Evolutionary conservation across 2,113 vertebrate genomes (phyloP), one percentile per base, ranked within the genome.

Genomic region (Solenodon paradoxus): DNA sequence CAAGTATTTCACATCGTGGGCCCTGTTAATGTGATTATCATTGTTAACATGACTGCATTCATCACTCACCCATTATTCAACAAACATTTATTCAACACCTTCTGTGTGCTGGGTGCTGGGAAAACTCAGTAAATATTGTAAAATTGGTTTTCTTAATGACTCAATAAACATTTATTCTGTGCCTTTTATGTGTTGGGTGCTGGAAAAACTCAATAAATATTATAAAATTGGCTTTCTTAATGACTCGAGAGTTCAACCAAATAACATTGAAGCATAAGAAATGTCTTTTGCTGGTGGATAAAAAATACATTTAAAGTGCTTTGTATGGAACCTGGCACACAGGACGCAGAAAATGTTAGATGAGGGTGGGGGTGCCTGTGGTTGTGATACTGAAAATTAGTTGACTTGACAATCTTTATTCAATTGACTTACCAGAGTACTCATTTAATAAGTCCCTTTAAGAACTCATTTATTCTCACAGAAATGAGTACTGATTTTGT

Each of bases 91-190:
- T 61, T 66, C 45, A 81, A 80, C 20, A 42, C 5, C 47, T 87
- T 66, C 32, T 59, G 11, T 45, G 26, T 28, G 57, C 40, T 78
- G 32, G 20, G 24, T 35, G 11, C 47, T 55, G 22, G 24, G 24
- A 96, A 92, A 88, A 8, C 32, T 74, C n/a, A 24, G 80, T 47
- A 79, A 82, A 45, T 71, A 90, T 42, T 90, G 19, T 55, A 63
- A 96, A 88, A 63, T 30, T 69, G 55, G 38, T 26, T 92, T 68
- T 93, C 80, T 77, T 71, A 86, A 95, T 91, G 92, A 83, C 38
- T 81, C 30, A 32, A 75, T 84, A 81, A 82, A 88, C 71, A 90
- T 87, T 96, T 83, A 92, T 71, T 45, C 71, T 17, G 40, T 63
- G 35, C 5, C 45, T 84, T 84, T 77, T 71, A 64, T 88, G 71